phyloP scores from a whole-genome alignment of 2,113 vertebrate genomes.

The Nettapus auritus region DNA sequence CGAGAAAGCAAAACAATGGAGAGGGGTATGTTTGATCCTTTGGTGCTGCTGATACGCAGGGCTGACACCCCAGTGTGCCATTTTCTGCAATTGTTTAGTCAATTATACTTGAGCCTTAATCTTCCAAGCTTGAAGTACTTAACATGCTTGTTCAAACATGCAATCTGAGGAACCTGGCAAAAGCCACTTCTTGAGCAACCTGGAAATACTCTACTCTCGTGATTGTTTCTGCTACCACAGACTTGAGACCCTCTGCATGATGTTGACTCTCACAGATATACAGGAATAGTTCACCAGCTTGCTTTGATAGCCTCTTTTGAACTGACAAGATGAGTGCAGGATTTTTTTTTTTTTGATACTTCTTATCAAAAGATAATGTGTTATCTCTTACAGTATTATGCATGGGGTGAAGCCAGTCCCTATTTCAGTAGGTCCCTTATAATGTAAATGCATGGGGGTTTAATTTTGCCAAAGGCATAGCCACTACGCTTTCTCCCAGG shows the following conservation, averaged over 20 bases:
- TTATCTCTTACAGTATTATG: background rate
- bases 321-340: background rate
- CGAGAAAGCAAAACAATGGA: slow-evolving; percentile 12
- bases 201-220: background rate
- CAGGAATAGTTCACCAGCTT: background rate
- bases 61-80: background rate
- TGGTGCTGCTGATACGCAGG: background rate
- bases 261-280: background rate
- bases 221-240: background rate
- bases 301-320: background rate
- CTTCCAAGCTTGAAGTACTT: background rate
- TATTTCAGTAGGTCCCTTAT: background rate
- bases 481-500: background rate
- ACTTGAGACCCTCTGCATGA: background rate
- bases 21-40: background rate
- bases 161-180: background rate
- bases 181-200: background rate
- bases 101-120: background rate
- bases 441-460: background rate
- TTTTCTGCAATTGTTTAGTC: background rate
- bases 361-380: background rate
- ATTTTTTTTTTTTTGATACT: background rate
- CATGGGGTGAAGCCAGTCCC: background rate
- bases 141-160: background rate
- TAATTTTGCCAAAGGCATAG: background rate